These are phyloP conservation scores for Zosterops borbonicus DNA, from an alignment of 2,113 vertebrate genomes.

Conservation along the genomic window DNA sequence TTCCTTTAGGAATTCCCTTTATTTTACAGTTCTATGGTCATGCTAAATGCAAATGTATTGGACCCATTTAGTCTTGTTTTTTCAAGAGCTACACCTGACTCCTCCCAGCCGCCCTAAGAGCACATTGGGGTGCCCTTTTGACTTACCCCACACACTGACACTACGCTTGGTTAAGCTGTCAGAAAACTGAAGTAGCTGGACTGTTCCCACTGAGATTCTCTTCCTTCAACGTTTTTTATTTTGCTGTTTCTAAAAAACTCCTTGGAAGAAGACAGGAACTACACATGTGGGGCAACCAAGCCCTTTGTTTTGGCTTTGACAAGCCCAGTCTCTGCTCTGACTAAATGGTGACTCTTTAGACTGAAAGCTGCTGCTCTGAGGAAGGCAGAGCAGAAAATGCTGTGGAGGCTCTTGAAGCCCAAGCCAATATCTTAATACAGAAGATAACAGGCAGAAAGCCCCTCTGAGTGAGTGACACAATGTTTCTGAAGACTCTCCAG, in stretches of 20 bases:
- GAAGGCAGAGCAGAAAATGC: background rate
- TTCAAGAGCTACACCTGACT: background rate
- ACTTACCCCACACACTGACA: background rate
- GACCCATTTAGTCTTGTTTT: background rate
- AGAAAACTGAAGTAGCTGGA: background rate
- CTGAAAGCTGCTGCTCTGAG: background rate
- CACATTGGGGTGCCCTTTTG: background rate
- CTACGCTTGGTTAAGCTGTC: background rate
- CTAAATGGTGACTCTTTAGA: background rate
- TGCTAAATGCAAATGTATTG: background rate
- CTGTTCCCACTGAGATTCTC: background rate
- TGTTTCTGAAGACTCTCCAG: background rate
- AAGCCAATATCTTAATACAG: background rate
- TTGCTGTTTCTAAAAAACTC: background rate
- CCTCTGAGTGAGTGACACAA: background rate
- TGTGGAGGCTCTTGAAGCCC: background rate
- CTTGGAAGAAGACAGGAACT: background rate
- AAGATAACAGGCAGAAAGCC: background rate
- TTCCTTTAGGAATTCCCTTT: background rate
- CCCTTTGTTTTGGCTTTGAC: background rate
- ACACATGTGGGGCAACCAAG: background rate
- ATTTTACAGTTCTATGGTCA: background rate
- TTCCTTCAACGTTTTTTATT: background rate
- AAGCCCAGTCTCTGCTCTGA: background rate
- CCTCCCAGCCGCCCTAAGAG: background rate